These are phyloP conservation scores for Drosophila eohydei DNA, from an alignment of 2,888 invertebrate species.

Conservation along the genomic window DNA sequence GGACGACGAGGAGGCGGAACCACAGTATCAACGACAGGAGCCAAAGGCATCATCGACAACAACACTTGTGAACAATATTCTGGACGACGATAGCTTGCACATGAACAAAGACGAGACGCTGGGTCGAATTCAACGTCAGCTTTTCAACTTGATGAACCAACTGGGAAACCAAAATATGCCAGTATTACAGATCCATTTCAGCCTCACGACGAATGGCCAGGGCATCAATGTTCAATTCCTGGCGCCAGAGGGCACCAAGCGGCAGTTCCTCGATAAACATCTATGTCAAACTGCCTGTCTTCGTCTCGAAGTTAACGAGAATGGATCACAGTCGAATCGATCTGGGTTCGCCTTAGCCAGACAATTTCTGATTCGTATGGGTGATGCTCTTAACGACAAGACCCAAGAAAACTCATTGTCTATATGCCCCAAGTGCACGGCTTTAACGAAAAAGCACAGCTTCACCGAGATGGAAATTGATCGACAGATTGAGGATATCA, in stretches of 20 bases:
- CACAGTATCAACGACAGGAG: neutral
- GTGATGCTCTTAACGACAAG: constrained; percentile 32
- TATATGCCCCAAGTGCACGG: constrained; percentile 45
- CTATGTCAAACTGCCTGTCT: constrained; percentile 32
- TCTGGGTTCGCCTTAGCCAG: constrained; percentile 15
- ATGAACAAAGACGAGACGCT: neutral
- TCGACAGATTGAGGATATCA: constrained; percentile 65
- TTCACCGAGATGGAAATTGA: constrained; percentile 66
- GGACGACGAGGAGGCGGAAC: neutral
- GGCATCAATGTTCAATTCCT: constrained; percentile 57
- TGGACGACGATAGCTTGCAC: constrained; percentile 24
- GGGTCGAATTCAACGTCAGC: constrained; percentile 39
- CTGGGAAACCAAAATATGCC: constrained; percentile 49
- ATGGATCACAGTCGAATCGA: neutral
- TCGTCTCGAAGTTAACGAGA: constrained; percentile 17
- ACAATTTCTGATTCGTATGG: constrained; percentile 42
- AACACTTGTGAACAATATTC: constrained; percentile 27
- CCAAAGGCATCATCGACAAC: constrained; percentile 44
- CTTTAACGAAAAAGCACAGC: constrained; percentile 21
- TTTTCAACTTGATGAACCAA: constrained; percentile 53
- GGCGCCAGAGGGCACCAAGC: constrained; percentile 3
- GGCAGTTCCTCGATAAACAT: constrained; percentile 14
- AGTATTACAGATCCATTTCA: constrained; percentile 42
- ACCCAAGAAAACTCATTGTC: constrained; percentile 13
- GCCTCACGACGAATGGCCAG: constrained; percentile 40